Conservation (phyloP, 2,888 invertebrate genomes). For the Lithophane ornitopus region DNA sequence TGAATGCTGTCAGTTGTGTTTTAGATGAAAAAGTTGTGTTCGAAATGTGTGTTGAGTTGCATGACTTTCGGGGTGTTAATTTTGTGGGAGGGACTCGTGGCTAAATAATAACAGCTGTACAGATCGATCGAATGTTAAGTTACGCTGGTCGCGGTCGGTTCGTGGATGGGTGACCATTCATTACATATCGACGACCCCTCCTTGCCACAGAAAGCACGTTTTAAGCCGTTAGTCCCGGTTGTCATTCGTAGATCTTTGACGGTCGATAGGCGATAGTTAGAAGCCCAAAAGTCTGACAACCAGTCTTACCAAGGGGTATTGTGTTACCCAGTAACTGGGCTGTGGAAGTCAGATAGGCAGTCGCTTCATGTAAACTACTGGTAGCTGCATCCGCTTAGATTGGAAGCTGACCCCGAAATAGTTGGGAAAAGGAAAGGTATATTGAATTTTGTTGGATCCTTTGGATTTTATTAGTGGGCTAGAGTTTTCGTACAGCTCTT, state of each 20-base stretch:
- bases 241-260: background rate
- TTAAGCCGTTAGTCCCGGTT: background rate
- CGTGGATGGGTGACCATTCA: background rate
- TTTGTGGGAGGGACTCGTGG: background rate
- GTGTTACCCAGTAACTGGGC: background rate
- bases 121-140: background rate
- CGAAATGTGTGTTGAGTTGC: background rate
- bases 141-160: background rate
- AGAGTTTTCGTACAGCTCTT: background rate
- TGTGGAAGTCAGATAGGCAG: slow-evolving; percentile 1
- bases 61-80: background rate
- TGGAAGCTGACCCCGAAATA: background rate
- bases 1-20: slow-evolving; percentile 51
- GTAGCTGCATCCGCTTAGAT: background rate
- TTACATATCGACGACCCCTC: background rate
- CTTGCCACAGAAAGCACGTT: background rate
- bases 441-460: background rate
- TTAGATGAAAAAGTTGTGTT: slow-evolving; percentile 38
- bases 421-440: background rate
- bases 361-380: background rate
- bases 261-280: background rate
- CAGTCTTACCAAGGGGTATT: background rate
- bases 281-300: background rate
- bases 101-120: background rate
- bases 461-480: background rate